Conservation (phyloP, 2,888 invertebrate species). For the Megalurothrips usitatus region DNA sequence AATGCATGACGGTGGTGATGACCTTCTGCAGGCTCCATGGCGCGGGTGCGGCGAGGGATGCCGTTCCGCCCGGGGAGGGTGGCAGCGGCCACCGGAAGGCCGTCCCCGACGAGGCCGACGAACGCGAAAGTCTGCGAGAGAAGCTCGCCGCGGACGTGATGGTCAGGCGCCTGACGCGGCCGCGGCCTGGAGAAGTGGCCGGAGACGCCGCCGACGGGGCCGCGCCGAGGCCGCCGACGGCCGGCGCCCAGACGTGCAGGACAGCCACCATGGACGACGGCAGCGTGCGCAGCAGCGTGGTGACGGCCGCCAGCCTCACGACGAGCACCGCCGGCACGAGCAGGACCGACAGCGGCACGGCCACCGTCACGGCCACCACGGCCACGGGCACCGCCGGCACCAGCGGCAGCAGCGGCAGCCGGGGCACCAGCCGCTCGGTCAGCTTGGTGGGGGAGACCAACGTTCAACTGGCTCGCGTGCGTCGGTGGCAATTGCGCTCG, state of each 20-base stretch:
- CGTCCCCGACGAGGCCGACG: not conserved
- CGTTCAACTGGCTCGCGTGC: not conserved
- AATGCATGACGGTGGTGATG: too few relatives aligned
- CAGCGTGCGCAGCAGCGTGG: constrained; percentile 2
- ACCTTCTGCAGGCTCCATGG: not conserved
- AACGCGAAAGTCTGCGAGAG: not conserved
- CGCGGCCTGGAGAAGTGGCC: not conserved
- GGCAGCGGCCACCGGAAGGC: not conserved
- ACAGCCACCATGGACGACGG: constrained; percentile 10
- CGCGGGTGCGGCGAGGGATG: not conserved
- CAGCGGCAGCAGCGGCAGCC: constrained; percentile 4
- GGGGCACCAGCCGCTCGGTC: not conserved
- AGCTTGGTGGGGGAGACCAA: not conserved
- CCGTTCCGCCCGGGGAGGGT: not conserved
- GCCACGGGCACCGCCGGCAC: not conserved
- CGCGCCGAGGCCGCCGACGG: too few relatives aligned
- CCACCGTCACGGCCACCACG: not conserved
- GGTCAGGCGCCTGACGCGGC: not conserved
- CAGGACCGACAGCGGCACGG: constrained; percentile 1
- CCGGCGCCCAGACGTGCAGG: not conserved
- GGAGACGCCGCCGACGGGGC: too few relatives aligned
- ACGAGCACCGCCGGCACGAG: not conserved
- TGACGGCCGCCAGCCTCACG: not conserved
- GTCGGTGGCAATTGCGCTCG: not conserved
- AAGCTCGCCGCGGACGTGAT: not conserved